Base-by-base conservation (phyloP, 2,113 vertebrate species). In the Proterorhinus semilunaris region DNA sequence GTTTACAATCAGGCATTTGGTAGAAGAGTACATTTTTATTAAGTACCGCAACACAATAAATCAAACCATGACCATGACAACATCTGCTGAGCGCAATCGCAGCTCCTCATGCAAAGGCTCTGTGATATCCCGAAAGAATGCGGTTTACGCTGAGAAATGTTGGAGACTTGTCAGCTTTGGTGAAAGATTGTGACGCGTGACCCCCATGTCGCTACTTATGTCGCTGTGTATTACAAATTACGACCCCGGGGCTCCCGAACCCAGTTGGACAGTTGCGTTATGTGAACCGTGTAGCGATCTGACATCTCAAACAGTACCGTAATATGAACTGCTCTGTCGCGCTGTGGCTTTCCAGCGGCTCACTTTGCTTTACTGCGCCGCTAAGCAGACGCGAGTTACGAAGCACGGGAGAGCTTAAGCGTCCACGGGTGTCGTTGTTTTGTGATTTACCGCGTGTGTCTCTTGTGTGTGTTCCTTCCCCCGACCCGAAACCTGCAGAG, bases 311-410 rank as follows among this genome's bases (percentile, higher is more conserved):
- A 61, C 42, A 44, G 42, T 61, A 11, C 55, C 13, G 58, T 61
- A 61, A 61, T n/a, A 15, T 45, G 58, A 61, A 45, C 80, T 70
- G n/a, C n/a, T n/a, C n/a, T n/a, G n/a, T n/a, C n/a, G n/a, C n/a
- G n/a, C n/a, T n/a, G n/a, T n/a, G n/a, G n/a, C n/a, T n/a, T n/a
- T n/a, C n/a, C n/a, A n/a, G n/a, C n/a, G n/a, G n/a, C n/a, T 81
- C 44, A 55, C 43, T 7, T n/a, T 5, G 13, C 50, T 71, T 49
- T 71, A 57, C 15, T 68, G 64, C 50, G 64, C 52, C 55, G 82
- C 80, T 78, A 83, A 86, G 65, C 79, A 83, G 77, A 67, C 47
- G 3, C 84, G 87, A 91, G 76, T 86, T 87, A 86, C 76, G 82
- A 62, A 68, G 52, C 54, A 36, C 44, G 46, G 76, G 81, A 86